These are phyloP conservation scores for Eugnorisma glareosa DNA, from an alignment of 2,888 invertebrate species.

Conservation along the genomic window DNA sequence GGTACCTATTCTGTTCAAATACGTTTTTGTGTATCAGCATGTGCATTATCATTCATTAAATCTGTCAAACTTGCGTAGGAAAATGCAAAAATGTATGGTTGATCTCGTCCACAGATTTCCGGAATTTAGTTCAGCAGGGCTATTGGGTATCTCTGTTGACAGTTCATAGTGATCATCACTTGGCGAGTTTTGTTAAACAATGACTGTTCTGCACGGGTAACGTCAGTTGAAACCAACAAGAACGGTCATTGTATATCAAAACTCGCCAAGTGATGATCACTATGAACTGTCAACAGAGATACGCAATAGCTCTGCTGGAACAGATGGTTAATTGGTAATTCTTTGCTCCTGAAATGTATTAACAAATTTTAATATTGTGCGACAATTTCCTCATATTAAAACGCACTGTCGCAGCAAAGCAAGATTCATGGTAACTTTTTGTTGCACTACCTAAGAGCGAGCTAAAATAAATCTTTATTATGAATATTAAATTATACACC, in stretches of 20 bases:
- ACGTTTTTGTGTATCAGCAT: neutral
- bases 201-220: too few relatives aligned
- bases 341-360: neutral
- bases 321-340: too few relatives aligned
- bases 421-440: constrained; percentile 49
- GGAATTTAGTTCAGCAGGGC: too few relatives aligned
- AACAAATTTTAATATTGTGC: constrained; percentile 2
- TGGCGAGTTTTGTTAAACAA: too few relatives aligned
- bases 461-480: constrained; percentile 46
- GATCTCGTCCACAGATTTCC: too few relatives aligned
- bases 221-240: too few relatives aligned
- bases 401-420: constrained; percentile 32
- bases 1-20: neutral
- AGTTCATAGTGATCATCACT: too few relatives aligned
- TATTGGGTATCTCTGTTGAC: too few relatives aligned
- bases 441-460: constrained; percentile 7
- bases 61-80: neutral
- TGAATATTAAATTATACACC: constrained; percentile 31
- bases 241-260: too few relatives aligned
- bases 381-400: constrained; percentile 13
- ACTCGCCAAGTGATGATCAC: too few relatives aligned
- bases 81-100: neutral
- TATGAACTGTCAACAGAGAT: too few relatives aligned
- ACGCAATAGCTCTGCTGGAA: too few relatives aligned
- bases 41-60: neutral